Percentiles rank a stretch among this genome's conserved stretches.
Conservation (phyloP, 2,888 invertebrate genomes). For the Monopis laevigella region DNA sequence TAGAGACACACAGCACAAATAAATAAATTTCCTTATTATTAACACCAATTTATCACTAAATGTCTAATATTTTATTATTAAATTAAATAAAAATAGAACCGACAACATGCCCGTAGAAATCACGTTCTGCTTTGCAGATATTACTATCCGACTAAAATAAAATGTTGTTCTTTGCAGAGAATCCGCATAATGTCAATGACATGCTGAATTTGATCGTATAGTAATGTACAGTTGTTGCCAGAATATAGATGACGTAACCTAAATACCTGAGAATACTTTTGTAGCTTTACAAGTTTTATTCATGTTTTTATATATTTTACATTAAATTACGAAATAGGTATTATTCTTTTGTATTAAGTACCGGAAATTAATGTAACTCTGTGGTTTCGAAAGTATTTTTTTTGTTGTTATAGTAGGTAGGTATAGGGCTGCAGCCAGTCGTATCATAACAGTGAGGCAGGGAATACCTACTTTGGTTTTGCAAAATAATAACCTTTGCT, state of each 20-base stretch:
- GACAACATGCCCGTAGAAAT: background rate
- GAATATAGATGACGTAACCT: conserved; percentile 46
- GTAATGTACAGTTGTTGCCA: conserved; percentile 38
- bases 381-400: too few relatives aligned
- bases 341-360: too few relatives aligned
- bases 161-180: conserved; percentile 16
- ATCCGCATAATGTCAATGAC: conserved; percentile 14
- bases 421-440: too few relatives aligned
- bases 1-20: conserved; percentile 10
- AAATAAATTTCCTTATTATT: background rate
- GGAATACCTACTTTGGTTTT: too few relatives aligned
- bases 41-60: background rate
- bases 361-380: too few relatives aligned
- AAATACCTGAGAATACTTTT: too few relatives aligned
- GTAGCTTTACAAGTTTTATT: too few relatives aligned
- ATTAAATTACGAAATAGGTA: too few relatives aligned
- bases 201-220: conserved; percentile 29
- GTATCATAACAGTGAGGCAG: too few relatives aligned
- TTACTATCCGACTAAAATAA: conserved; percentile 22
- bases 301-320: too few relatives aligned
- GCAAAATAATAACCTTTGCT: too few relatives aligned
- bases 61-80: background rate
- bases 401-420: too few relatives aligned
- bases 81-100: conserved; percentile 1
- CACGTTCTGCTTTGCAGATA: background rate